Conservation (phyloP, 2,888 invertebrate genomes). For the Eupeodes luniger region DNA sequence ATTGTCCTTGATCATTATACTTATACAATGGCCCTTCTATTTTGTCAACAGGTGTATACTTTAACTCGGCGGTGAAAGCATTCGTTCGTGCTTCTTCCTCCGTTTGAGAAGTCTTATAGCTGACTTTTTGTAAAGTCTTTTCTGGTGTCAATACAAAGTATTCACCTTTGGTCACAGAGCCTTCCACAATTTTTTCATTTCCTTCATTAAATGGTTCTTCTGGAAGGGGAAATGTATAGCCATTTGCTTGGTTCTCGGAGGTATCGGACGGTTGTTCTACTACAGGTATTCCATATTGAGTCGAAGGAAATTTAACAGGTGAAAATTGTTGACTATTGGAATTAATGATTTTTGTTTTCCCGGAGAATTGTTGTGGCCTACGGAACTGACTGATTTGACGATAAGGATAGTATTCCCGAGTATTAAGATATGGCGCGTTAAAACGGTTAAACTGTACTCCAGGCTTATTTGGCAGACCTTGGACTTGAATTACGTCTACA, state of each 20-base stretch:
- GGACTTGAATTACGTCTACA: slow-evolving; percentile 58
- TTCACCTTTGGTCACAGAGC: slow-evolving; percentile 80
- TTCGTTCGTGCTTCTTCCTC: slow-evolving; percentile 80
- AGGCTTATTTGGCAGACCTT: slow-evolving; percentile 61
- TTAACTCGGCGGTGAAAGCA: slow-evolving; percentile 83
- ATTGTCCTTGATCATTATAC: slow-evolving; percentile 82
- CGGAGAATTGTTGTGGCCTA: slow-evolving; percentile 55
- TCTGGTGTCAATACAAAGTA: slow-evolving; percentile 83
- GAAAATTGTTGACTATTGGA: slow-evolving; percentile 33
- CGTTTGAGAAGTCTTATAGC: slow-evolving; percentile 81
- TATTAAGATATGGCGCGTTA: slow-evolving; percentile 40
- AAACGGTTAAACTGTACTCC: slow-evolving; percentile 44
- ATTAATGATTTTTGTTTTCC: slow-evolving; percentile 52
- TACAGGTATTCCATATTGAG: slow-evolving; percentile 43
- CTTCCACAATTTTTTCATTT: slow-evolving; percentile 75
- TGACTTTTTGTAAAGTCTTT: slow-evolving; percentile 82
- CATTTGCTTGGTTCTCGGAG: slow-evolving; percentile 19
- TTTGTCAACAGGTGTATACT: slow-evolving; percentile 83
- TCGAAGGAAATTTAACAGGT: slow-evolving; percentile 36
- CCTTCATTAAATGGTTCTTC: slow-evolving; percentile 34
- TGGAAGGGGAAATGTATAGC: slow-evolving; percentile 37
- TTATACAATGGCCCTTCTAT: slow-evolving; percentile 83
- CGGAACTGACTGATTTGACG: slow-evolving; percentile 60
- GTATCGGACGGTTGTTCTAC: slow-evolving; percentile 46
- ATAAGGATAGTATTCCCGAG: slow-evolving; percentile 41